A percentile compares a stretch with the other conserved stretches of the same genome.
Evolutionary conservation across 1,140 invertebrate species (phyloP).

Genomic region (Camponotus pennsylvanicus): DNA sequence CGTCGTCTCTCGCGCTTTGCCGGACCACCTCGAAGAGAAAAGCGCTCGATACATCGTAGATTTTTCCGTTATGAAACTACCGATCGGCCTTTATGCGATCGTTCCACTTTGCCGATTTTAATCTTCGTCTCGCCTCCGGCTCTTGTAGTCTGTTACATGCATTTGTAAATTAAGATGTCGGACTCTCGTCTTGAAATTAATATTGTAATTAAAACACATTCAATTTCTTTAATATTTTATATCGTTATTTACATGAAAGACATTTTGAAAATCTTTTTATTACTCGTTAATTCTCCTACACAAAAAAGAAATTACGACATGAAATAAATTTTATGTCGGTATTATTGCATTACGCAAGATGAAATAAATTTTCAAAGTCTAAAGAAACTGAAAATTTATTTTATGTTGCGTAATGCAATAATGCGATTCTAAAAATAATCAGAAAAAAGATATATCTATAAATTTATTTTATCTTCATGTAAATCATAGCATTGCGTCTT

Average conservation of each 20-base stretch:
- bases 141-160: neutral
- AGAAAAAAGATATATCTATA: neutral
- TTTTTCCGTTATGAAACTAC: constrained; percentile 42
- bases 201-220: neutral
- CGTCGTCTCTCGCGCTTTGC: constrained; percentile 13
- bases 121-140: neutral
- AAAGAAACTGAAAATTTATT: neutral
- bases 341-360: too few relatives aligned
- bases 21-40: constrained; percentile 44
- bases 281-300: neutral
- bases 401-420: neutral
- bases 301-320: too few relatives aligned
- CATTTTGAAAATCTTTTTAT: neutral
- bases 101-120: constrained; percentile 8
- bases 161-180: constrained; percentile 26
- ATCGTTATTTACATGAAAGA: neutral
- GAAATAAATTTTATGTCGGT: too few relatives aligned
- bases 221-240: neutral
- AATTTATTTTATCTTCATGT: neutral
- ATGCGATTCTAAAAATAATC: neutral
- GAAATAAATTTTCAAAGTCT: neutral
- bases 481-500: neutral
- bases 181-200: neutral
- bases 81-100: neutral
- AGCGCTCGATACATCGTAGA: constrained; percentile 30